phyloP scores from a whole-genome alignment of 1,140 invertebrate genomes.

The Atopsyche davidsoni region DNA sequence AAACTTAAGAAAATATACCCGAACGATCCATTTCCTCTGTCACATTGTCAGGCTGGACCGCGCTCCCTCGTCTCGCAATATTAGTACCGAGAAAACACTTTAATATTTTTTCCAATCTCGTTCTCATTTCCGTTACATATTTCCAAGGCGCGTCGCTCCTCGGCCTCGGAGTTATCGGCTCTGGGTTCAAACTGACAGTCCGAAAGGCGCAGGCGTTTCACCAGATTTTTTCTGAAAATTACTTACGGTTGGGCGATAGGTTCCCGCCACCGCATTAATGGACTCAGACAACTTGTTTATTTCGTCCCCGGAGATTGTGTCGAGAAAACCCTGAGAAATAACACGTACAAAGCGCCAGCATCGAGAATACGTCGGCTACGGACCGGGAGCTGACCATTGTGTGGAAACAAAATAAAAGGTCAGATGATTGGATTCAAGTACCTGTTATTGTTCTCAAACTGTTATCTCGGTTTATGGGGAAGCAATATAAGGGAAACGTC shows the following conservation, averaged over 20 bases:
- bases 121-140: constrained; percentile 13
- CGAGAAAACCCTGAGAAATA: constrained; percentile 7
- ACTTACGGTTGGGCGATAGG: constrained; percentile 6
- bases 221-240: constrained; percentile 13
- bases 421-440: constrained; percentile 17
- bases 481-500: constrained; percentile 3
- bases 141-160: constrained; percentile 3
- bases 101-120: constrained; percentile 4
- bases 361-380: constrained; percentile 3
- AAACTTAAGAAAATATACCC: too few relatives aligned
- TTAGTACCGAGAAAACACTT: constrained; percentile 1
- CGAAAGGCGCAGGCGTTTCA: neutral
- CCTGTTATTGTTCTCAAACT: constrained; percentile 16
- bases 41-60: too few relatives aligned
- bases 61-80: neutral
- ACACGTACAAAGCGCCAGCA: constrained; percentile 5
- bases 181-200: constrained; percentile 13
- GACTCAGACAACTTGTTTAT: constrained; percentile 11
- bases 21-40: too few relatives aligned
- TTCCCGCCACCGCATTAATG: constrained; percentile 2
- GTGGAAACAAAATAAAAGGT: constrained; percentile 15
- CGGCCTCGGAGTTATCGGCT: constrained; percentile 7
- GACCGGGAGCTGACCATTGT: constrained; percentile 3
- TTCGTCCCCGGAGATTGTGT: constrained; percentile 9
- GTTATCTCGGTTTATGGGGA: constrained; percentile 10